Conservation (phyloP, 30 jellyfish, hydroid and myxozoan species). For the Hydra vulgaris region DNA sequence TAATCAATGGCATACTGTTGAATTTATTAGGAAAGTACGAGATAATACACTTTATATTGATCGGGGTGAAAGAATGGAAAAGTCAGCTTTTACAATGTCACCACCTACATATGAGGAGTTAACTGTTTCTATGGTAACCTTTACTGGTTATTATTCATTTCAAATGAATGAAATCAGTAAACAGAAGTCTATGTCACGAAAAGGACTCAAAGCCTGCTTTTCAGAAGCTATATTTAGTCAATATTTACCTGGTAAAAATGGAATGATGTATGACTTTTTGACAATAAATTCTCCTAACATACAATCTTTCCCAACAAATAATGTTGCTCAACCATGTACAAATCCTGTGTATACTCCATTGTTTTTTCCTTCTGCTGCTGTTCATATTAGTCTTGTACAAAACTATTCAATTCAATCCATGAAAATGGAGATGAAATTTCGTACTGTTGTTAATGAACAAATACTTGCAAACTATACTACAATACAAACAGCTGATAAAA, state of each 20-base stretch:
- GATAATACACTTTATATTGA: slow-evolving; percentile 69
- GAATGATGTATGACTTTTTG: slow-evolving; percentile 37
- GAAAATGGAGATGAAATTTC: slow-evolving; percentile 60
- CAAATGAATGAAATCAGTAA: slow-evolving; percentile 25
- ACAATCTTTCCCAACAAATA: neutral
- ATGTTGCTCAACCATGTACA: slow-evolving; percentile 29
- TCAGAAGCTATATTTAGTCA: slow-evolving; percentile 54
- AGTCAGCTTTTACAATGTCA: slow-evolving; percentile 49
- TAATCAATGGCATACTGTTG: slow-evolving; percentile 91
- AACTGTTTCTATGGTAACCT: slow-evolving; percentile 55
- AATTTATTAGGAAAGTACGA: slow-evolving; percentile 60
- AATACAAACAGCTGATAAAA: slow-evolving; percentile 32
- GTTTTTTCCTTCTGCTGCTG: slow-evolving; percentile 75
- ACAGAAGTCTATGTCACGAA: slow-evolving; percentile 60
- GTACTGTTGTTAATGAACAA: slow-evolving; percentile 77
- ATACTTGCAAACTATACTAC: slow-evolving; percentile 71
- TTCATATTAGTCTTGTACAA: slow-evolving; percentile 49
- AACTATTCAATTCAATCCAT: slow-evolving; percentile 30
- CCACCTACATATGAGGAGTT: slow-evolving; percentile 89
- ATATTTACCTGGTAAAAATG: slow-evolving; percentile 22
- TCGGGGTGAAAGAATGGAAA: slow-evolving; percentile 60
- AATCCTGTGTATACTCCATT: slow-evolving; percentile 59
- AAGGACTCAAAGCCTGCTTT: slow-evolving; percentile 58
- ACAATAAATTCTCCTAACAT: neutral
- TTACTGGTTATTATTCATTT: slow-evolving; percentile 71